These are phyloP conservation scores for Actinemys pallida DNA, from an alignment of 2,113 vertebrate genomes.

Conservation along the genomic window DNA sequence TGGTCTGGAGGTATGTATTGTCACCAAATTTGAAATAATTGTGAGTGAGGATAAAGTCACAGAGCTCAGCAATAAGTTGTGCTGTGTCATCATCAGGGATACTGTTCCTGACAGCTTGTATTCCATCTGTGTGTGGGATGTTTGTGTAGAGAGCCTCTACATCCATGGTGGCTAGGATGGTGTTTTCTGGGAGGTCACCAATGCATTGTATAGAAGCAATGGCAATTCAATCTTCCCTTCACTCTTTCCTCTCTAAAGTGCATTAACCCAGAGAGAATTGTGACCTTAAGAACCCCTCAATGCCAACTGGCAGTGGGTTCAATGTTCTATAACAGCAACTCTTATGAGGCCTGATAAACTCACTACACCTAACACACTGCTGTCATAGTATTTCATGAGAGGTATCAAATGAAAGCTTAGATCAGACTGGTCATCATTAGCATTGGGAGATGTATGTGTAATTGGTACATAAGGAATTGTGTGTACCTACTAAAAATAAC, in stretches of 20 bases:
- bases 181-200: no score
- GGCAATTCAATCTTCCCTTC: neutral
- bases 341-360: neutral
- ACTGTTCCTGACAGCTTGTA: no score
- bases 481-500: neutral
- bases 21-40: no score
- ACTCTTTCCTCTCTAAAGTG: neutral
- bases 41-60: no score
- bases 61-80: no score
- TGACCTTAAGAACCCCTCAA: neutral
- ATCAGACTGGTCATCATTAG: neutral
- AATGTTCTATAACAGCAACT: neutral
- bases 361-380: neutral
- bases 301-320: neutral
- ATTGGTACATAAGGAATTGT: neutral
- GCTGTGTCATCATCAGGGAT: no score
- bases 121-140: no score
- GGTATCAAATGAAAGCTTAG: neutral
- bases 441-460: neutral
- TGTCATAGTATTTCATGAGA: neutral
- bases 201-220: neutral
- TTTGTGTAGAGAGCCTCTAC: no score
- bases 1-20: no score
- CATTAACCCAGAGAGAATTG: neutral
- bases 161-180: no score